Conservation (phyloP, 2,888 invertebrate genomes). For the Brenthis daphne region DNA sequence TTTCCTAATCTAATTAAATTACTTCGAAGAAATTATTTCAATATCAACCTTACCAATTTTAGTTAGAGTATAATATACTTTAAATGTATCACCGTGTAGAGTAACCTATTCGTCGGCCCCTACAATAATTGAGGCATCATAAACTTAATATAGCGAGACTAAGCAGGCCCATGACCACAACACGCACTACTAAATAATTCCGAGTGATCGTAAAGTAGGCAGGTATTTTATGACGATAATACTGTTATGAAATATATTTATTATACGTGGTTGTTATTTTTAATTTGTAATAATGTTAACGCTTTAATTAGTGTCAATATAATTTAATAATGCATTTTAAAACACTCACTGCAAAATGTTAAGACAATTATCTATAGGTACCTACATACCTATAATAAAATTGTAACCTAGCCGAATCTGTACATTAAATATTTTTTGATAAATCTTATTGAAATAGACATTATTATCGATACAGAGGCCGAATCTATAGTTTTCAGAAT, state of each 20-base stretch:
- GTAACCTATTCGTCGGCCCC: slow-evolving; percentile 39
- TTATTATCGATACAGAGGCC: too few relatives aligned
- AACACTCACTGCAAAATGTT: not conserved
- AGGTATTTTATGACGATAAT: slow-evolving; percentile 37
- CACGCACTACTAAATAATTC: slow-evolving; percentile 41
- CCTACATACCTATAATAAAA: too few relatives aligned
- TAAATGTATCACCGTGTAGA: slow-evolving; percentile 4
- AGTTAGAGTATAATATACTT: slow-evolving; percentile 17
- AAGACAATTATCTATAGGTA: not conserved
- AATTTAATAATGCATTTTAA: slow-evolving; percentile 12
- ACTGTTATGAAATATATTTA: slow-evolving; percentile 37
- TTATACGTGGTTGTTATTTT: slow-evolving; percentile 29
- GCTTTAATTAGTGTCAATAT: slow-evolving; percentile 28
- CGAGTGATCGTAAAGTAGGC: slow-evolving; percentile 34
- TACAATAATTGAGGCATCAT: slow-evolving; percentile 44
- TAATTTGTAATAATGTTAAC: slow-evolving; percentile 28
- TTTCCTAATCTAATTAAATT: slow-evolving; percentile 24
- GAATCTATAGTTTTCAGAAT: too few relatives aligned
- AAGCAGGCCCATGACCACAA: slow-evolving; percentile 44
- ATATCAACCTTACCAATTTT: slow-evolving; percentile 6
- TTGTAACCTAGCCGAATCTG: too few relatives aligned
- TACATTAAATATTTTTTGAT: too few relatives aligned
- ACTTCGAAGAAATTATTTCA: not conserved
- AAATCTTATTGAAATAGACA: too few relatives aligned
- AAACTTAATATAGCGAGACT: slow-evolving; percentile 47